Conservation (phyloP, 2,797 vertebrate genomes). For the Garrulus glandarius region DNA sequence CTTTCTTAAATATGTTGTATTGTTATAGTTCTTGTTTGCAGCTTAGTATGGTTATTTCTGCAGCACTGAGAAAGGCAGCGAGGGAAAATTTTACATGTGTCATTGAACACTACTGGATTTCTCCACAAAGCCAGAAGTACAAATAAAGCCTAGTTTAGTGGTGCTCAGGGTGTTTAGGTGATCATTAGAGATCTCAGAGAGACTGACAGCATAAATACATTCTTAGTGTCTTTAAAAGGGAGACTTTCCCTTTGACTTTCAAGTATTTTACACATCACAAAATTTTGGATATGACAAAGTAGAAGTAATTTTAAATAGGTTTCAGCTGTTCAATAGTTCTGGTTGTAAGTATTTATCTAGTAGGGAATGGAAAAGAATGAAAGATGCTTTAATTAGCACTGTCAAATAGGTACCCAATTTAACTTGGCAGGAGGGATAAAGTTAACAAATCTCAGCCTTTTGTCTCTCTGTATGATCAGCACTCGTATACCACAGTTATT, state of each 20-base stretch:
- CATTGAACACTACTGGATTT: background rate
- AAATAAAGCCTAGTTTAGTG: background rate
- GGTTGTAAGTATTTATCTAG: background rate
- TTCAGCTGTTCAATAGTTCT: background rate
- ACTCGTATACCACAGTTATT: background rate
- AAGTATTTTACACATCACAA: background rate
- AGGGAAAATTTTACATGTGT: background rate
- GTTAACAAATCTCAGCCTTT: conserved; percentile 12
- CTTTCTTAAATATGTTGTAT: background rate
- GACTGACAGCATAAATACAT: background rate
- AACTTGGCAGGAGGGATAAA: background rate
- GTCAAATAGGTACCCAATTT: background rate
- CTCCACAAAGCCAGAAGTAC: background rate
- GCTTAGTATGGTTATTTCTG: background rate
- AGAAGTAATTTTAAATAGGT: background rate
- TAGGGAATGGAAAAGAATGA: background rate
- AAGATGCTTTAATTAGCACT: background rate
- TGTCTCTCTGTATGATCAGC: background rate
- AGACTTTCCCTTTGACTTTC: background rate
- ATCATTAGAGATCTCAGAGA: background rate
- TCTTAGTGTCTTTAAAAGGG: background rate
- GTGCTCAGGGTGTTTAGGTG: background rate
- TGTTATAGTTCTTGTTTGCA: background rate
- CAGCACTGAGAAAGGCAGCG: background rate
- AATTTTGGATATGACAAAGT: background rate